Evolutionary conservation across 2,888 invertebrate genomes (phyloP).

Genomic region (Ochropleura leucogaster): DNA sequence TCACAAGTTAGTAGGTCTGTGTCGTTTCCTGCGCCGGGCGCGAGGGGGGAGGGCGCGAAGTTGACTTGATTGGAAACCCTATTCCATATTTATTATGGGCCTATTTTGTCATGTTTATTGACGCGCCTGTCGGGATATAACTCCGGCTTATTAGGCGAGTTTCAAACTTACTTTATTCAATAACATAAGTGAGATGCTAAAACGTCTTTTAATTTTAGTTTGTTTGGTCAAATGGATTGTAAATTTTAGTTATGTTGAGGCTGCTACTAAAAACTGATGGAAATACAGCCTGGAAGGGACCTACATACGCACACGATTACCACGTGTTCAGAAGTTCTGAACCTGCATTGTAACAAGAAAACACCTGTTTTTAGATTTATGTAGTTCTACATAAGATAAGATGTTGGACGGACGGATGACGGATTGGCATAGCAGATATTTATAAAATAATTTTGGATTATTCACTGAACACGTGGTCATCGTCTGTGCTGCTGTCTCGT

Average conservation of each 20-base stretch:
- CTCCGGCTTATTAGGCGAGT: constrained; percentile 73
- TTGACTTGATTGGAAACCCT: constrained; percentile 89
- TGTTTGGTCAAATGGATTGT: constrained; percentile 18
- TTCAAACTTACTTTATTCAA: constrained; percentile 72
- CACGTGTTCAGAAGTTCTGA: background rate
- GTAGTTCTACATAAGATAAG: too few species aligned
- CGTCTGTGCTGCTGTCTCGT: background rate
- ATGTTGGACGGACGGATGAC: too few species aligned
- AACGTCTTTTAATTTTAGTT: constrained; percentile 45
- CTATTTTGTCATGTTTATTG: constrained; percentile 89
- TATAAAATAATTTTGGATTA: background rate
- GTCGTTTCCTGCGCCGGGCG: constrained; percentile 74
- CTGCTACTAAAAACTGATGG: background rate
- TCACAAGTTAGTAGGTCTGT: constrained; percentile 72
- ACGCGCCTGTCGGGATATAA: constrained; percentile 79
- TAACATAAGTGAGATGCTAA: constrained; percentile 63
- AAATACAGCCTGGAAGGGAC: background rate
- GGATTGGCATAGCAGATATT: background rate
- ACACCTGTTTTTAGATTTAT: background rate
- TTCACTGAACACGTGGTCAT: background rate
- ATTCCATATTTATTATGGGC: constrained; percentile 90
- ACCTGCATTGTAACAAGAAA: background rate
- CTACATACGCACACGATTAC: background rate
- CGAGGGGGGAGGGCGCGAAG: constrained; percentile 80
- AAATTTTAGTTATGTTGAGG: background rate